Evolutionary conservation across 2,113 vertebrate species (phyloP).

Genomic region (Corvus cornix): DNA sequence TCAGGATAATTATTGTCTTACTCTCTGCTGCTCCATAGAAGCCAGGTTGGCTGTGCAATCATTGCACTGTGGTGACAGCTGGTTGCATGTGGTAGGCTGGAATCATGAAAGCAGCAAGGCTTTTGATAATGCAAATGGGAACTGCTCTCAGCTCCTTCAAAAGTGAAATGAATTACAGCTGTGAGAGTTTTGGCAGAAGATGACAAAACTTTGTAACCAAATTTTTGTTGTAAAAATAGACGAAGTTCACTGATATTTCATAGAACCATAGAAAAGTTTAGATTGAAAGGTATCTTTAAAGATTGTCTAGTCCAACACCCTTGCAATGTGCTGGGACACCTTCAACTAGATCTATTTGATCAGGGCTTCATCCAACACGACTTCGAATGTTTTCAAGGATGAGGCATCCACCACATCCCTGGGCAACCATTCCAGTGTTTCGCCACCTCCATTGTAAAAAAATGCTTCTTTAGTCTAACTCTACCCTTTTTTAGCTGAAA

Average conservation of each 20-base stretch:
- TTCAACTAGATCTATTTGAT: neutral
- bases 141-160: neutral
- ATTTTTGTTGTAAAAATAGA: neutral
- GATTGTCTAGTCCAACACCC: neutral
- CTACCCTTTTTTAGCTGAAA: neutral
- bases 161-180: neutral
- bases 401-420: neutral
- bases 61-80: neutral
- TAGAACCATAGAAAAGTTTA: neutral
- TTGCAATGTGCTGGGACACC: neutral
- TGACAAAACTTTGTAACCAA: neutral
- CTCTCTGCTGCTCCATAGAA: neutral
- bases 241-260: neutral
- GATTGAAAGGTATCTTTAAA: neutral
- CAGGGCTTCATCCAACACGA: neutral
- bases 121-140: neutral
- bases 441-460: neutral
- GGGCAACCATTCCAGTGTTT: neutral
- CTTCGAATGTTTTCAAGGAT: neutral
- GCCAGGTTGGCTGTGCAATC: neutral
- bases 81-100: neutral
- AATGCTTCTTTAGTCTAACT: neutral
- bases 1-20: neutral
- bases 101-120: neutral
- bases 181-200: neutral